Evolutionary conservation across 2,797 vertebrate genomes (phyloP).

Genomic region (Enteromius paludinosus): DNA sequence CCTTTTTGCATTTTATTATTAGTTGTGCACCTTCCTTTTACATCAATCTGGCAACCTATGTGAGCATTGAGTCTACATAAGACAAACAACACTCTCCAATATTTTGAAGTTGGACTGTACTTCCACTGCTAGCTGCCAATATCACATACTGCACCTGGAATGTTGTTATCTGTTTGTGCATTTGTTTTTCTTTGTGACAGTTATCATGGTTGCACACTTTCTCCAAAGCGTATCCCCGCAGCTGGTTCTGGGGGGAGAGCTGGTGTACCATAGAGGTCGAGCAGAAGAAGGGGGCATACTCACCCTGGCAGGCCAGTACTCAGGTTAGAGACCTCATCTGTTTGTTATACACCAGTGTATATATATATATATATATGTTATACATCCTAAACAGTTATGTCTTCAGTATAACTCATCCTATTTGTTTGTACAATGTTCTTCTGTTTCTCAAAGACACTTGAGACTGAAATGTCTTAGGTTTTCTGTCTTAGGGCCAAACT

Average conservation of each 20-base stretch:
- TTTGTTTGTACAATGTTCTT: neutral
- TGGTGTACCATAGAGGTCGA: constrained; percentile 92
- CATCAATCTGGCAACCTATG: neutral
- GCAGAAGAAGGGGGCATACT: constrained; percentile 94
- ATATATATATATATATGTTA: too few relatives aligned
- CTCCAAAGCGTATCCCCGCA: constrained; percentile 91
- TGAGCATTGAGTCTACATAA: neutral
- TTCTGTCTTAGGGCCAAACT: constrained; percentile 82
- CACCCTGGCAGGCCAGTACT: constrained; percentile 92
- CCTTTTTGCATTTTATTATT: neutral
- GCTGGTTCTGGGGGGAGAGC: constrained; percentile 91
- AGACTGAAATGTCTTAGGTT: neutral
- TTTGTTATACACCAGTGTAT: neutral
- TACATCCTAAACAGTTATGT: neutral
- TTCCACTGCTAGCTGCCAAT: neutral
- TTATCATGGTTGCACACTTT: constrained; percentile 95
- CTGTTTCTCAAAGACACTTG: neutral
- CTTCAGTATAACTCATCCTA: neutral
- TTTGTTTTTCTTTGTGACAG: constrained; percentile 69
- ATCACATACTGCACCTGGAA: neutral
- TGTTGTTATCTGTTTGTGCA: constrained; percentile 1
- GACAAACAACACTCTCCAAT: neutral
- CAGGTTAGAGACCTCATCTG: constrained; percentile 74
- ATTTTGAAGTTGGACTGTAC: neutral
- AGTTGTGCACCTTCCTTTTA: neutral